Conservation (phyloP, 1,140 invertebrate genomes). For the Anadara kagoshimensis region DNA sequence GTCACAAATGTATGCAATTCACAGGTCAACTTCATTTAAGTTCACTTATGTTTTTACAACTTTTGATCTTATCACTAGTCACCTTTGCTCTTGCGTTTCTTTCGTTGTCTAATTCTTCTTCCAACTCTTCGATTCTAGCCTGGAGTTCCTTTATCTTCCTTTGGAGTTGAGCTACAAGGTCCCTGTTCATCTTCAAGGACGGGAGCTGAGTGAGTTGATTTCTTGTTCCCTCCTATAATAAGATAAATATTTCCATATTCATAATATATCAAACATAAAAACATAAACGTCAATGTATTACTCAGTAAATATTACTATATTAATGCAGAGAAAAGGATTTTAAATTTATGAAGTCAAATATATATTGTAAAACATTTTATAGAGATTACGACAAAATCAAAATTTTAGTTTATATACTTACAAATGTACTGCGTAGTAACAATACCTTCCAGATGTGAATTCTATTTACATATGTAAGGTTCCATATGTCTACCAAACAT, state of each 20-base stretch:
- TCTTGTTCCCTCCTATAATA: constrained; percentile 90
- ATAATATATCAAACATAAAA: not conserved
- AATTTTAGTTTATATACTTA: not conserved
- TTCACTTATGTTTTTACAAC: not conserved
- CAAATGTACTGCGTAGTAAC: not conserved
- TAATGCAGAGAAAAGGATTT: not conserved
- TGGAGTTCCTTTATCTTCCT: constrained; percentile 99
- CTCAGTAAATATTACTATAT: not conserved
- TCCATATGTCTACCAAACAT: not conserved
- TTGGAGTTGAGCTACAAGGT: constrained; percentile 92
- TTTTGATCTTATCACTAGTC: not conserved
- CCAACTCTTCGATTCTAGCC: constrained; percentile 94
- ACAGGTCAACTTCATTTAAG: not conserved
- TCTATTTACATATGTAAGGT: not conserved
- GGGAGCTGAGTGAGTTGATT: constrained; percentile 92
- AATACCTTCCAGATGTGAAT: not conserved
- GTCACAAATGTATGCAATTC: not conserved
- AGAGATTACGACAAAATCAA: not conserved
- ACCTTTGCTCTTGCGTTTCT: constrained; percentile 93
- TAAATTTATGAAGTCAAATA: not conserved
- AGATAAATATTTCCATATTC: not conserved
- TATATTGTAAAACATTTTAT: not conserved
- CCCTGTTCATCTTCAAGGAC: constrained; percentile 98
- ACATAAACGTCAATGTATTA: not conserved
- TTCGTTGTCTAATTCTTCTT: constrained; percentile 97